Evolutionary conservation across 1,140 invertebrate species (phyloP), one percentile per base, ranked within the genome.

Genomic region (Paracyclopina nana): DNA sequence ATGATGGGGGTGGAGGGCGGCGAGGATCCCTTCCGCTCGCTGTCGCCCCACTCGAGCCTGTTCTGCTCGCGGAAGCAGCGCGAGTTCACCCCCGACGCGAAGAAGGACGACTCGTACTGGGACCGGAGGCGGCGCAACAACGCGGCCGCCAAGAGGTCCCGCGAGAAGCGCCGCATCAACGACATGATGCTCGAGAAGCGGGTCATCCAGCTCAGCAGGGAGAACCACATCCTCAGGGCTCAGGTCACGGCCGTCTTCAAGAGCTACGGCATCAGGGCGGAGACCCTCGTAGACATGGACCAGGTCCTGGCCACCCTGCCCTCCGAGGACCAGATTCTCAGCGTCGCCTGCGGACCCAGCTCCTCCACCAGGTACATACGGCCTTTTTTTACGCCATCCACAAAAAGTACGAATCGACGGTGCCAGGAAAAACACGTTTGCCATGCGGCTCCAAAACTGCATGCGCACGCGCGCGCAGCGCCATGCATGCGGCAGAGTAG

Each of bases 51-150:
- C 53, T 82, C 82, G 60, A 79, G 82, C 42, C 69, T 82, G 52
- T 81, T 82, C 56, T 57, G 61, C 75, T 83, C 87, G 58, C 72
- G 90, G 49, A 94, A 94, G 60, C 86, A 92, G 61, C 72, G 90
- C 1, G 88, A 94, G 61, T 95, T 95, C 64, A 94, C 92, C 46
- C 90, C 90, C 0, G 90, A 95, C 59, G 87, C 79, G 62, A 91
- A 90, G 60, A 97, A 96, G 63, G 90, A 97, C 60, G 84, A 92
- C 57, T 84, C 80, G 57, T 96, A 97, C 65, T 97, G 91, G 91
- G 88, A 95, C 64, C 72, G 90, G 25, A 71, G 91, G 31, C 70
- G 87, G 31, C 74, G 88, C 26, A 96, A 96, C 66, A 97, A 97
- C 65, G 90, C 95, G 63, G 84, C 91, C 0, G 91, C 87, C 24